Evolutionary conservation across 2,113 vertebrate genomes (phyloP).

Genomic region (Prionailurus viverrinus): DNA sequence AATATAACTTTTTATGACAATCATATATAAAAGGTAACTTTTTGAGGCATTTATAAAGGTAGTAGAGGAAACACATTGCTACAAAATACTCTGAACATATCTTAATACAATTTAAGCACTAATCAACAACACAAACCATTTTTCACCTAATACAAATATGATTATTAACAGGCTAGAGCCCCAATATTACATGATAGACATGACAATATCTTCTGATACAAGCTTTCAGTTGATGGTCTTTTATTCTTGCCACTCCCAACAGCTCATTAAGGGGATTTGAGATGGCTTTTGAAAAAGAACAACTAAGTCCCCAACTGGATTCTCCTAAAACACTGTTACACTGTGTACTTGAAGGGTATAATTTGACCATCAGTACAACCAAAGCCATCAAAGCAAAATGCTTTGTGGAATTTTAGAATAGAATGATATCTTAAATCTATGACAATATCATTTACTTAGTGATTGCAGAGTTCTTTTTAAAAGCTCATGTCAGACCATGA

Average conservation of each 20-base stretch:
- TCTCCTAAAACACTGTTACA: neutral
- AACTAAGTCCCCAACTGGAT: neutral
- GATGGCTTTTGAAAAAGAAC: conserved; percentile 8
- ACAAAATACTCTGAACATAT: neutral
- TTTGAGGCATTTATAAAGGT: conserved; percentile 17
- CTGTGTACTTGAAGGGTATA: neutral
- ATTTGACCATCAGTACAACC: neutral
- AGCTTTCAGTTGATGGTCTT: neutral
- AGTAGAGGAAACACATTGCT: neutral
- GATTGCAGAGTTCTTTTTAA: neutral
- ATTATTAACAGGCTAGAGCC: neutral
- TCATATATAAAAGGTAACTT: neutral
- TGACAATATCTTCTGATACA: neutral
- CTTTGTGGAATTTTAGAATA: neutral
- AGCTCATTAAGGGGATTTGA: neutral
- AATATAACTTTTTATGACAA: neutral
- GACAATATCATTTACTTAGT: neutral
- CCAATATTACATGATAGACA: neutral
- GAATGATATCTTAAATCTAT: neutral
- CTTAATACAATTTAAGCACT: neutral
- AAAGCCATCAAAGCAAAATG: conserved; percentile 1
- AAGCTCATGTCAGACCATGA: conserved; percentile 7
- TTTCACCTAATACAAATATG: neutral
- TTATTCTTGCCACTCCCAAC: neutral
- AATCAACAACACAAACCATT: neutral